A percentile compares a stretch with the other conserved stretches of the same genome.
Conservation (phyloP, 2,113 vertebrate species). For the Poeciliopsis turrubarensis region DNA sequence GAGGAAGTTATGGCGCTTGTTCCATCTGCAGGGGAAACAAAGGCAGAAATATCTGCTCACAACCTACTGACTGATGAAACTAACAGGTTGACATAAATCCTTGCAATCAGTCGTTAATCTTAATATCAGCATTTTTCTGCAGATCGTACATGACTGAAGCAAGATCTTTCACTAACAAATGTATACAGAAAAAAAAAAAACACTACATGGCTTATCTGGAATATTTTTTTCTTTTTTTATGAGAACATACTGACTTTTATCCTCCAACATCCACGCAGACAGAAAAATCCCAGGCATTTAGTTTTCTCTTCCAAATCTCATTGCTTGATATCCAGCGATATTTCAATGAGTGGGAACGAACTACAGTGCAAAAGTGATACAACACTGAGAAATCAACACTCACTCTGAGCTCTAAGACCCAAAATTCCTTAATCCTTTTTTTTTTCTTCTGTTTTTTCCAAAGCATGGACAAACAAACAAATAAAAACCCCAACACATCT, state of each 20-base stretch:
- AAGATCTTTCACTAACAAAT: no score
- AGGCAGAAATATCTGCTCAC: no score
- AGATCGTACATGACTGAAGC: no score
- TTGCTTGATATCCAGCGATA: background rate
- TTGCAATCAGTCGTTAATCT: no score
- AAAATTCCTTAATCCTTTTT: constrained; percentile 9
- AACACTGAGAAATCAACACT: constrained; percentile 21
- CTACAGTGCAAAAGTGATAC: background rate
- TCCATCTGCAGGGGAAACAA: no score
- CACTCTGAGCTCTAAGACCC: constrained; percentile 15
- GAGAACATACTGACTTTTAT: background rate
- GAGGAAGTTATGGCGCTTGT: no score
- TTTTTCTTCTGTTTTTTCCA: no score
- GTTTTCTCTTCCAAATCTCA: constrained; percentile 9
- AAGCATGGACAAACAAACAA: constrained; percentile 7
- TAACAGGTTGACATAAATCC: no score
- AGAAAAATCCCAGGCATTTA: background rate
- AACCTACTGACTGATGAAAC: no score
- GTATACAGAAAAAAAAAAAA: no score
- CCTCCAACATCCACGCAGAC: background rate
- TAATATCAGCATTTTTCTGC: no score
- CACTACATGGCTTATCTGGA: no score
- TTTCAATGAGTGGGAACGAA: constrained; percentile 9
- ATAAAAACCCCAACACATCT: constrained; percentile 11
- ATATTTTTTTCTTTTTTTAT: background rate